A percentile compares a stretch with the other conserved stretches of the same genome.
These are phyloP conservation scores for Saccopteryx leptura DNA, from an alignment of 2,113 vertebrate genomes.

Conservation along the genomic window DNA sequence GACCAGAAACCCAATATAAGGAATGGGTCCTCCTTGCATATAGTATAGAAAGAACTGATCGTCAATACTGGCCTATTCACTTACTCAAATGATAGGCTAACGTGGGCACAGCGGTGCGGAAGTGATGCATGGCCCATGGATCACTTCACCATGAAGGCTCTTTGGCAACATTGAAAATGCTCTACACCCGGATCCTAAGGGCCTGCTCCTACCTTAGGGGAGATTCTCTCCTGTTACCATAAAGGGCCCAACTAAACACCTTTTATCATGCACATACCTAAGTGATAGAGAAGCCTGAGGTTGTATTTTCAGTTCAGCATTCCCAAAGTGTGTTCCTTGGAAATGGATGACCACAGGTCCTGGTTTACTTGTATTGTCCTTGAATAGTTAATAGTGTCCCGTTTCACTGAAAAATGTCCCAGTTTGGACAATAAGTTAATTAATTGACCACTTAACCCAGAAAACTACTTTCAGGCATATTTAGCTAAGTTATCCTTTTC, in stretches of 20 bases:
- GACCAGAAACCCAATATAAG: not conserved
- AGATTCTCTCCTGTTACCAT: not conserved
- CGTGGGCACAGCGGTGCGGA: accelerated
- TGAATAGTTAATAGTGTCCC: not conserved
- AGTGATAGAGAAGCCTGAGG: not conserved
- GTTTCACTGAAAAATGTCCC: constrained; percentile 8
- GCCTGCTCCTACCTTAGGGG: not conserved
- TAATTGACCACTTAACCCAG: not conserved
- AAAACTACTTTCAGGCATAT: not conserved
- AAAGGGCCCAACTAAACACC: not conserved
- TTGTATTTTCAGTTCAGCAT: not conserved
- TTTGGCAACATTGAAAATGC: not conserved
- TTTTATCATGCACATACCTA: not conserved
- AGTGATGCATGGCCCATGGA: not conserved
- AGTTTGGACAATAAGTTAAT: not conserved
- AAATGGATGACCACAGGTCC: not conserved
- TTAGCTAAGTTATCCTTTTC: not conserved
- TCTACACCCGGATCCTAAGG: not conserved
- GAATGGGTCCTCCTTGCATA: not conserved
- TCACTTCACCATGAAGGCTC: not conserved
- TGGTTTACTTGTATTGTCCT: not conserved
- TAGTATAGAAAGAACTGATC: not conserved
- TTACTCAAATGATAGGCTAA: not conserved
- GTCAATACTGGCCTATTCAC: not conserved
- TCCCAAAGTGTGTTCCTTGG: not conserved